Conservation (phyloP, 2,888 invertebrate genomes). For the Conus canariensis region DNA sequence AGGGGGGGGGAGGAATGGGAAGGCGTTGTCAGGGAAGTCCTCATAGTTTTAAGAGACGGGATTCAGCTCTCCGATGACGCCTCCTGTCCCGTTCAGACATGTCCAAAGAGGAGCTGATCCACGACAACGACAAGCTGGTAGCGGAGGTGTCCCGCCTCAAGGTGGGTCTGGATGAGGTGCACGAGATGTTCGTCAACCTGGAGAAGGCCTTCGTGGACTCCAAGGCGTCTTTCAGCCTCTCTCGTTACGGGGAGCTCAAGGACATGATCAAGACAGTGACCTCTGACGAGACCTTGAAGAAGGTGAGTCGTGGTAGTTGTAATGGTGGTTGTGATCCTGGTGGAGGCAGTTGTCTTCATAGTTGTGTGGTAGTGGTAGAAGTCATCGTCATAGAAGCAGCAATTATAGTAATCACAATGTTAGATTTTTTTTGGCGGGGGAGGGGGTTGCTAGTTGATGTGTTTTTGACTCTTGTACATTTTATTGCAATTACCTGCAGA, state of each 20-base stretch:
- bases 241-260: conserved; percentile 49
- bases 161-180: conserved; percentile 41
- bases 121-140: conserved; percentile 40
- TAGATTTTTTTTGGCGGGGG: neutral
- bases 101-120: conserved; percentile 46
- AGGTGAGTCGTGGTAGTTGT: neutral
- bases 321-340: neutral
- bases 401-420: too few species aligned
- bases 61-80: neutral
- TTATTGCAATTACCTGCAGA: too few species aligned
- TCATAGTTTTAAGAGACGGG: too few species aligned
- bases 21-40: too few species aligned
- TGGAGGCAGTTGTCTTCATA: neutral
- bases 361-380: neutral
- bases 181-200: conserved; percentile 45
- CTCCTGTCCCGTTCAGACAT: neutral
- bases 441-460: too few species aligned
- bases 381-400: too few species aligned
- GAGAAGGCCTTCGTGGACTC: conserved; percentile 45
- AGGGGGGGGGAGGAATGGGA: too few species aligned
- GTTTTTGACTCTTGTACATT: too few species aligned
- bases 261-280: conserved; percentile 51
- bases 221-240: conserved; percentile 48
- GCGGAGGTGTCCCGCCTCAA: conserved; percentile 41
- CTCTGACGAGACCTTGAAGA: conserved; percentile 37